Conservation (phyloP, 2,797 vertebrate genomes). For the Eidolon dupreanum region DNA sequence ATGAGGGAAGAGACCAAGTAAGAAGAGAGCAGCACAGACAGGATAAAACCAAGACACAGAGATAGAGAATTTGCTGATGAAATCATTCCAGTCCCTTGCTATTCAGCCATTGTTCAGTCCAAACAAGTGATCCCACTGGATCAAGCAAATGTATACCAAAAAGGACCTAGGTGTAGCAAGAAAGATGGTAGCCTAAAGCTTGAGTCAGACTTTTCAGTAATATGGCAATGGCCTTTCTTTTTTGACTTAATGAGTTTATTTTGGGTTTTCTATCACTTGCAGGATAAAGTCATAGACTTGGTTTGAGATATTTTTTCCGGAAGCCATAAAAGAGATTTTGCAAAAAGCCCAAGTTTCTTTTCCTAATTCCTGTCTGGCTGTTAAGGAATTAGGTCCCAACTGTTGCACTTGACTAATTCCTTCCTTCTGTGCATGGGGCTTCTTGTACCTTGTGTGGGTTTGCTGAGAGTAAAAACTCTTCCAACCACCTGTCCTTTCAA, state of each 20-base stretch:
- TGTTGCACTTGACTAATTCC: conserved; percentile 60
- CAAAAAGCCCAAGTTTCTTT: conserved; percentile 31
- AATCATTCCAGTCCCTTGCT: neutral
- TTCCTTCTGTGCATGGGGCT: conserved; percentile 56
- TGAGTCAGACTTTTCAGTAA: neutral
- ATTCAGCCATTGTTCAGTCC: neutral
- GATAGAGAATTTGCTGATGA: neutral
- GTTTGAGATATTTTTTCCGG: neutral
- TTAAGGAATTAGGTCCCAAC: conserved; percentile 50
- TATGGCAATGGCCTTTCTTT: neutral
- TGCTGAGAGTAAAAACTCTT: conserved; percentile 24
- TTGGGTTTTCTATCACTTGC: conserved; percentile 29
- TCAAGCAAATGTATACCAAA: too few species aligned
- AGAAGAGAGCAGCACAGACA: neutral
- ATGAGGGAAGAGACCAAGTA: neutral
- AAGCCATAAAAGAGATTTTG: conserved; percentile 40
- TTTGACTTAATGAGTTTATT: neutral
- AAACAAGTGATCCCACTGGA: neutral
- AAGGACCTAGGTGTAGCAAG: too few species aligned
- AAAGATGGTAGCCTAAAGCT: neutral
- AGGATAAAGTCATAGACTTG: neutral
- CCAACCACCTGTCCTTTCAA: conserved; percentile 53
- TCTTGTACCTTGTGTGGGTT: neutral
- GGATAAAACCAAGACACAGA: neutral
- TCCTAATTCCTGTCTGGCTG: conserved; percentile 49